A percentile compares a stretch with the other conserved stretches of the same genome.
Evolutionary conservation across 1,140 invertebrate species (phyloP).

Genomic region (Drosophila persimilis): DNA sequence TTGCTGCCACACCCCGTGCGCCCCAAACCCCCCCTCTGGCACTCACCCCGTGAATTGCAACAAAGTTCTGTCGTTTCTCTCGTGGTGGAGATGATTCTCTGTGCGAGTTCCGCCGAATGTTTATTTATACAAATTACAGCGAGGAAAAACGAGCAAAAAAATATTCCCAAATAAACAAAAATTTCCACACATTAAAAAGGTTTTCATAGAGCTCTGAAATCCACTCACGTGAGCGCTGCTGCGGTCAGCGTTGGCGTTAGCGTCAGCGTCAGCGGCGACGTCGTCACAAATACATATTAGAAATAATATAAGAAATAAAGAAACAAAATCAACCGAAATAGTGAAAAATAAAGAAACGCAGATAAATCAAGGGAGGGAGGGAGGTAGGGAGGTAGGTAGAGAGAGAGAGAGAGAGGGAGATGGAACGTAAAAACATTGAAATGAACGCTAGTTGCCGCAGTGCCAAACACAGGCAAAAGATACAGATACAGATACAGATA

Average conservation of each 20-base stretch:
- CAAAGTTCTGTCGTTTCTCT: conserved; percentile 26
- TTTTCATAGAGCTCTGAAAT: conserved; percentile 66
- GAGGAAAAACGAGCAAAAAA: conserved; percentile 43
- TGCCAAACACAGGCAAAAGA: conserved; percentile 36
- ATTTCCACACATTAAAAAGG: conserved; percentile 76
- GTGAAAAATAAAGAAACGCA: conserved; percentile 56
- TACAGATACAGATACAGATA: conserved; percentile 41
- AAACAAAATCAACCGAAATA: conserved; percentile 31
- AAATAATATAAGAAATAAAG: conserved; percentile 51
- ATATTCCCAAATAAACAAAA: conserved; percentile 55
- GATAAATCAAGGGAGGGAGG: conserved; percentile 65
- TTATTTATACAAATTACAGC: conserved; percentile 76
- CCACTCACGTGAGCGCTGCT: conserved; percentile 75
- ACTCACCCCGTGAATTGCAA: conserved; percentile 41
- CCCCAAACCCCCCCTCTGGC: background rate
- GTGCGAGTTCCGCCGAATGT: conserved; percentile 32
- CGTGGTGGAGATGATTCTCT: background rate
- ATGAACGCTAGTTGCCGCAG: conserved; percentile 71
- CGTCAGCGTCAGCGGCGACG: conserved; percentile 7
- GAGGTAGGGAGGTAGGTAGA: conserved; percentile 32
- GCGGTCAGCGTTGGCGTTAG: background rate
- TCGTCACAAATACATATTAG: conserved; percentile 61
- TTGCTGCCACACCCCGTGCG: conserved; percentile 17
- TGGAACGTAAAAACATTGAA: conserved; percentile 74
- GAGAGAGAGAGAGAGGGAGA: conserved; percentile 6